phyloP scores from a whole-genome alignment of 2,113 vertebrate genomes.

The Hypomesus transpacificus region DNA sequence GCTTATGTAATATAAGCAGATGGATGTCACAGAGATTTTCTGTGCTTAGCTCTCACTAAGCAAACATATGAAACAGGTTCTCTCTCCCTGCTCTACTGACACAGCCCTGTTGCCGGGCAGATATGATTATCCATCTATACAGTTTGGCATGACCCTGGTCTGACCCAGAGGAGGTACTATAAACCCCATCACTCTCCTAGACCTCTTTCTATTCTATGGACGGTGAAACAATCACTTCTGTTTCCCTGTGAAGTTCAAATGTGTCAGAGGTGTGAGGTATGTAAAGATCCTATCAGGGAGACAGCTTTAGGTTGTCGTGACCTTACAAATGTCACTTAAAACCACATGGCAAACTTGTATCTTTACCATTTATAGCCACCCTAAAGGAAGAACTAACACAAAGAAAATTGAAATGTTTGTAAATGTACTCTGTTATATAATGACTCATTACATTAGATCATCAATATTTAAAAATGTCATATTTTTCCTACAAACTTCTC shows the following conservation, averaged over 20 bases:
- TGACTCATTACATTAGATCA: background rate
- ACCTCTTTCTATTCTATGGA: background rate
- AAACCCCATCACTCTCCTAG: background rate
- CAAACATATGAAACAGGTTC: slow-evolving; percentile 63
- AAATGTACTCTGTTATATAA: background rate
- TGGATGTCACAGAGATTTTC: slow-evolving; percentile 54
- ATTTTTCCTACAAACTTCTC: background rate
- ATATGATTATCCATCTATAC: slow-evolving; percentile 19
- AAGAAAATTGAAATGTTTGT: too few species aligned
- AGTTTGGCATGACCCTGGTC: slow-evolving; percentile 22
- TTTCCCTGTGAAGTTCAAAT: too few species aligned
- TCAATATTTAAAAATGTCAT: background rate
- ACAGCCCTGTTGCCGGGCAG: slow-evolving; percentile 44
- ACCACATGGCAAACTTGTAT: too few species aligned
- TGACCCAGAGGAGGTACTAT: slow-evolving; percentile 5
- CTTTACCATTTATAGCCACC: too few species aligned
- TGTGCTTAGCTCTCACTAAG: slow-evolving; percentile 47
- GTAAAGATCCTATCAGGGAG: too few species aligned
- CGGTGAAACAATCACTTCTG: background rate
- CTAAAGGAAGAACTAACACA: too few species aligned
- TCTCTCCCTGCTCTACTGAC: slow-evolving; percentile 11
- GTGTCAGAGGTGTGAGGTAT: too few species aligned
- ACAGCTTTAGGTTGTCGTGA: too few species aligned
- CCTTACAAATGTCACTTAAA: too few species aligned
- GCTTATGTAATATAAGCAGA: slow-evolving; percentile 56